Evolutionary conservation across 1,140 invertebrate species (phyloP).

Genomic region (Maconellicoccus hirsutus): DNA sequence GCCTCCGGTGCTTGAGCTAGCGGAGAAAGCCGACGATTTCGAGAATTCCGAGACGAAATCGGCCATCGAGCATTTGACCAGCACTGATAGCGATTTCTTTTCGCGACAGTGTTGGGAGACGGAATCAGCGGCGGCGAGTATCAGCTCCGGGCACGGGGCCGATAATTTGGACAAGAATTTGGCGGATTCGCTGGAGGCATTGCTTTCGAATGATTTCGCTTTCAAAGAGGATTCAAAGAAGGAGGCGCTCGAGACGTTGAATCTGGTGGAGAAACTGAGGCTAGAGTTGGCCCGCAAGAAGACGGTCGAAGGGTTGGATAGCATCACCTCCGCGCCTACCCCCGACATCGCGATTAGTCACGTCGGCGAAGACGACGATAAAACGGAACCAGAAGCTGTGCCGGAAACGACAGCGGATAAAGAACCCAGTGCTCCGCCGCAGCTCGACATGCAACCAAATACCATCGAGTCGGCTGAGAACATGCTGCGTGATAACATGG

Average conservation of each 20-base stretch:
- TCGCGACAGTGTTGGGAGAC: background rate
- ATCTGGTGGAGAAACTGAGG: conserved; percentile 63
- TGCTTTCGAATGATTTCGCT: conserved; percentile 41
- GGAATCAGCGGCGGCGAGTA: background rate
- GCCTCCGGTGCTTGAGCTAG: background rate
- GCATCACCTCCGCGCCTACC: background rate
- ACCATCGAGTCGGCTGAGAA: background rate
- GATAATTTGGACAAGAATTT: background rate
- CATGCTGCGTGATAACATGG: background rate
- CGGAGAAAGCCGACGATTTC: background rate
- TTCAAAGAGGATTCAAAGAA: conserved; percentile 69
- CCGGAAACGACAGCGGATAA: no score
- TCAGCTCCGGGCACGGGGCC: background rate
- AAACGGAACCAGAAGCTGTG: background rate
- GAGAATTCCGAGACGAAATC: background rate
- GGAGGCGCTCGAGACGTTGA: conserved; percentile 59
- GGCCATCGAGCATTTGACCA: conserved; percentile 7
- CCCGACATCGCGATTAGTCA: background rate
- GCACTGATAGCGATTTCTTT: background rate
- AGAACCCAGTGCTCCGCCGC: background rate
- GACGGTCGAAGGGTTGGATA: conserved; percentile 26
- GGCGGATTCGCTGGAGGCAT: background rate
- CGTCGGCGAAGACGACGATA: background rate
- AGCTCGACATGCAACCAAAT: background rate
- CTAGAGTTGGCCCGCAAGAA: conserved; percentile 53